Evolutionary conservation across 2,113 vertebrate species (phyloP), one percentile per base, ranked within the genome.

Genomic region (Osmerus eperlanus): DNA sequence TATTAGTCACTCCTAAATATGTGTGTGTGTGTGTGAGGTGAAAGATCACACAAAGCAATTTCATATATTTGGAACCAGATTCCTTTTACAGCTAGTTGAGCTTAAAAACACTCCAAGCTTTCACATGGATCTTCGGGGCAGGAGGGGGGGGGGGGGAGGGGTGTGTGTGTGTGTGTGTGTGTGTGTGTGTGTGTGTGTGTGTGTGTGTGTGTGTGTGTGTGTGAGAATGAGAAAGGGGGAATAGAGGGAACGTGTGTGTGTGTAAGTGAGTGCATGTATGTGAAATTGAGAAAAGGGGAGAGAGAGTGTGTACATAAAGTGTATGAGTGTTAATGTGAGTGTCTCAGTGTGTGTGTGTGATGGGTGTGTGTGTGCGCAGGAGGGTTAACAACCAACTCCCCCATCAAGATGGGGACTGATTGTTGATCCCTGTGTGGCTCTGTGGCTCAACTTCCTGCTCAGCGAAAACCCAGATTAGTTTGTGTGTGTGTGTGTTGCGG

Each of bases 371-470:
- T 47, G 56, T 70, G 68, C 41, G 56, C 23, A 21, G 15, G 41
- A 18, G 53, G 53, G 9, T 2, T 64, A 64, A n/a, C 15, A 16
- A 11, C 62, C 25, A 29, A 36, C 25, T 15, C 62, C 28, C 62
- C 62, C 7, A 47, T 36, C 28, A 16, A 64, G 62, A 64, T 16
- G 29, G 18, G 28, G 67, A 14, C 67, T 56, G 55, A 68, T 64
- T 61, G 70, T 64, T 61, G 70, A 60, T 28, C 63, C 23, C 58
- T 62, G n/a, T 60, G 66, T 64, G 55, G 62, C 73, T 73, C 36
- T 47, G 55, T 9, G 60, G 41, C 25, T 25, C 23, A 21, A 21
- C 32, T 72, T 72, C 55, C 58, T 66, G 11, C 76, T 63, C 63
- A 62, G 54, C 52, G 67, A 29, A 68, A 67, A 60, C 52, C 64